Conservation (phyloP, 1,140 invertebrate species). For the Drosophila triauraria region DNA sequence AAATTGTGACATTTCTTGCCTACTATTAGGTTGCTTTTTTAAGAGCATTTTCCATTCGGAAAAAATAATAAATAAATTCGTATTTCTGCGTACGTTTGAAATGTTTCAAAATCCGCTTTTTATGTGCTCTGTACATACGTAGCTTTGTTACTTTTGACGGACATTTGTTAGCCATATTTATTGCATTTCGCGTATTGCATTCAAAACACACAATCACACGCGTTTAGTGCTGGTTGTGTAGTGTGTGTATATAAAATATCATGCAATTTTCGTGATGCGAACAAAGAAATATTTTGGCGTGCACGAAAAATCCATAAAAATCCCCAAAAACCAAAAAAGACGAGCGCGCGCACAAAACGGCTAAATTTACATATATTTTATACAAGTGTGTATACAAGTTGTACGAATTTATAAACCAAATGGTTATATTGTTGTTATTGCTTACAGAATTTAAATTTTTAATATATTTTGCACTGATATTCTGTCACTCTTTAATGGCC, state of each 20-base stretch:
- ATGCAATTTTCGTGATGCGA: slow-evolving; percentile 69
- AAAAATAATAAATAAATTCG: not conserved
- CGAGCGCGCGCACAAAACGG: slow-evolving; percentile 15
- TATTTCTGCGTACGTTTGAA: slow-evolving; percentile 1
- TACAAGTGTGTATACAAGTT: not conserved
- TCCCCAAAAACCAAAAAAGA: slow-evolving; percentile 25
- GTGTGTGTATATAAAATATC: slow-evolving; percentile 47
- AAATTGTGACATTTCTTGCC: not conserved
- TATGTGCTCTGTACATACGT: slow-evolving; percentile 9
- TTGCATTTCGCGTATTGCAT: slow-evolving; percentile 49
- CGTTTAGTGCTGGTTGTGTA: not conserved
- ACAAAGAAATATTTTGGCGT: slow-evolving; percentile 78
- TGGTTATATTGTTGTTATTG: not conserved
- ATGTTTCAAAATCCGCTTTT: slow-evolving; percentile 3
- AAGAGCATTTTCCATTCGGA: too few species aligned
- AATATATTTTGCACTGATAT: too few species aligned
- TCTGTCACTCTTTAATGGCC: too few species aligned
- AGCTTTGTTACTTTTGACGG: slow-evolving; percentile 23
- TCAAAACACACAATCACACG: slow-evolving; percentile 33
- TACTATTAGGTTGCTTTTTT: not conserved
- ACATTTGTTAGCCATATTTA: slow-evolving; percentile 47
- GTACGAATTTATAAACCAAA: not conserved
- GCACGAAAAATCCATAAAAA: slow-evolving; percentile 74
- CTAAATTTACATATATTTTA: slow-evolving; percentile 29
- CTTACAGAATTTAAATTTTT: not conserved